Evolutionary conservation across 1,140 invertebrate genomes (phyloP), one percentile per base, ranked within the genome.

Genomic region (Pomacea maculata): DNA sequence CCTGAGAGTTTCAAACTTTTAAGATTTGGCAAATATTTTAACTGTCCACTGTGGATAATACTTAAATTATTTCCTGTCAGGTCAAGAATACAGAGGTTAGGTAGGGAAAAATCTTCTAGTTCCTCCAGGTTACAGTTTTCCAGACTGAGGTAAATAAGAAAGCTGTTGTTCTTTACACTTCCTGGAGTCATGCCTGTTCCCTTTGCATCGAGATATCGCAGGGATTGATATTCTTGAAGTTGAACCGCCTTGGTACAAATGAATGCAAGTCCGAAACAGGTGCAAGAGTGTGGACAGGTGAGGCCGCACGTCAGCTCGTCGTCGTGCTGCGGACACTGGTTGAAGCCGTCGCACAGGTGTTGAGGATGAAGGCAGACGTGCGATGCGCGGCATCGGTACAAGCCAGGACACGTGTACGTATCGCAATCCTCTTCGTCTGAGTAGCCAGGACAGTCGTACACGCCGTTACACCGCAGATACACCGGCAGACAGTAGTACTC

Each of bases 361-460:
- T 65, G n/a, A n/a, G 75, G 75, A 55, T 76, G 75, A 4, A 76
- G 61, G 65, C 75, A 76, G 14, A 76, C 61, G 25, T 45, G 21
- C 15, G 75, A 76, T 15, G 10, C 52, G 15, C 75, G 75, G 21
- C 75, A 76, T 52, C 75, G 55, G 25, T 61, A 76, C 57, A 61
- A 76, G 21, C 75, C 75, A 21, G 75, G 61, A 65, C 75, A 76
- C 52, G 75, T n/a, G 61, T 76, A 76, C 11, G 21, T 64, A 29
- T 76, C 61, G 65, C 75, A 76, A 2, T 25, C 55, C 61, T 3
- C 75, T 63, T 76, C 75, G 21, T 76, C 75, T 21, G 63, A 57
- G 25, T 34, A 25, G 61, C 57, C 17, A 9, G 75, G 75, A 65
- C 75, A 76, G 25, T 76, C 75, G 25, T 76, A 63, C n/a, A 76